A percentile compares a stretch with the other conserved stretches of the same genome.
Evolutionary conservation across 2,888 invertebrate species (phyloP).

Genomic region (Bursaphelenchus okinawaensis): DNA sequence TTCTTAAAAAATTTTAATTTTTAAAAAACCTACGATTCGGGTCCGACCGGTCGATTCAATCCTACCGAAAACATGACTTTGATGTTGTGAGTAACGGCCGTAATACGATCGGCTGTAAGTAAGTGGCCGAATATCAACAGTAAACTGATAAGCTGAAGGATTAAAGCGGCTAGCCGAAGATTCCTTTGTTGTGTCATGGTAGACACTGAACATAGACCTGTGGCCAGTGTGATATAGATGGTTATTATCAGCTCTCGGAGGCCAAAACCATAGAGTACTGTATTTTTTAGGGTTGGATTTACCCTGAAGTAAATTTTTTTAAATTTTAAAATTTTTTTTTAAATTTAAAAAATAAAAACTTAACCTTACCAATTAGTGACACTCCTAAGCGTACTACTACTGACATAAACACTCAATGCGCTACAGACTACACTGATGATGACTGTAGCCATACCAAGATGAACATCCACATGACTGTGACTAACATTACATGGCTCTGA

Average conservation of each 20-base stretch:
- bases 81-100: conserved; percentile 26
- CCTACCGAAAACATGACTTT: conserved; percentile 17
- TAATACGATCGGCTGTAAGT: conserved; percentile 25
- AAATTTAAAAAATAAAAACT: not conserved
- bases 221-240: conserved; percentile 15
- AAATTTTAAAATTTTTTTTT: not conserved
- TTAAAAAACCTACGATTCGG: conserved; percentile 17
- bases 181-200: conserved; percentile 10
- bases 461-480: conserved; percentile 11
- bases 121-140: conserved; percentile 19
- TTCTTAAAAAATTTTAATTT: no score
- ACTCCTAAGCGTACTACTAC: conserved; percentile 15
- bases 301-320: no score
- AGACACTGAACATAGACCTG: conserved; percentile 6
- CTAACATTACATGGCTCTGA: conserved; percentile 2
- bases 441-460: conserved; percentile 23
- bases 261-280: conserved; percentile 25
- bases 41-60: conserved; percentile 13
- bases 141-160: conserved; percentile 18
- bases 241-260: conserved; percentile 23
- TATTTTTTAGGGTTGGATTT: conserved; percentile 14
- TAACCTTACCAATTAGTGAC: conserved; percentile 19
- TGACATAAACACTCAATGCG: conserved; percentile 12
- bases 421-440: conserved; percentile 9
- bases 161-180: conserved; percentile 22